A percentile compares a stretch with the other conserved stretches of the same genome.
Evolutionary conservation across 2,797 vertebrate genomes (phyloP).

Genomic region (Columba guinea): DNA sequence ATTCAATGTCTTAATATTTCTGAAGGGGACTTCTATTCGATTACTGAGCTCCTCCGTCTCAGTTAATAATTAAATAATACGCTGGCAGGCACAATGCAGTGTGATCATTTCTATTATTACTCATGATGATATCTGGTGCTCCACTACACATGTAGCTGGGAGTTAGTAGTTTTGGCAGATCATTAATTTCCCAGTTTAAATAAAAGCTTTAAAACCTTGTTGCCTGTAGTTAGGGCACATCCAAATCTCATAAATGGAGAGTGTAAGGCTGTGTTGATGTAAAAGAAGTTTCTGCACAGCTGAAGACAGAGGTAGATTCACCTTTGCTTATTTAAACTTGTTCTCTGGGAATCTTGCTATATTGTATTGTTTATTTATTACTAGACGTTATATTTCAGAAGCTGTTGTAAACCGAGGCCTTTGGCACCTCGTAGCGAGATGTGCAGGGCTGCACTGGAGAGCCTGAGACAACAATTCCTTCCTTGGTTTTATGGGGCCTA

Average conservation of each 20-base stretch:
- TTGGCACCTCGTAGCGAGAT: neutral
- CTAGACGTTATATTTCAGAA: neutral
- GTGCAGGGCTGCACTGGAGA: neutral
- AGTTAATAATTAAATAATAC: constrained; percentile 68
- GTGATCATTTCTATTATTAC: constrained; percentile 66
- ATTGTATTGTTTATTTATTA: neutral
- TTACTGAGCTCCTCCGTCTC: constrained; percentile 55
- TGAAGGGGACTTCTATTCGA: constrained; percentile 68
- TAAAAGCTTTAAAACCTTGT: constrained; percentile 63
- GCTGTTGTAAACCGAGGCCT: neutral
- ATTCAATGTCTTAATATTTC: constrained; percentile 74
- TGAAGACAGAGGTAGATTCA: neutral
- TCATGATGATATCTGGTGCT: constrained; percentile 55
- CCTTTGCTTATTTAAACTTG: neutral
- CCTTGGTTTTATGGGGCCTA: neutral
- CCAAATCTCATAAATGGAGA: constrained; percentile 7
- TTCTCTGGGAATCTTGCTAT: neutral
- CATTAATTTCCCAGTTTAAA: constrained; percentile 65
- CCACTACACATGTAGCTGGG: constrained; percentile 54
- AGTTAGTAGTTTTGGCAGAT: constrained; percentile 62
- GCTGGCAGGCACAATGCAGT: constrained; percentile 57
- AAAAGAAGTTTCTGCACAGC: neutral
- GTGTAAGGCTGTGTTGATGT: neutral
- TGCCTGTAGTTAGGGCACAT: constrained; percentile 39
- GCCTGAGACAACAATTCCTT: neutral